phyloP scores from a whole-genome alignment of 2,888 invertebrate genomes.

The Lasiommata megera region DNA sequence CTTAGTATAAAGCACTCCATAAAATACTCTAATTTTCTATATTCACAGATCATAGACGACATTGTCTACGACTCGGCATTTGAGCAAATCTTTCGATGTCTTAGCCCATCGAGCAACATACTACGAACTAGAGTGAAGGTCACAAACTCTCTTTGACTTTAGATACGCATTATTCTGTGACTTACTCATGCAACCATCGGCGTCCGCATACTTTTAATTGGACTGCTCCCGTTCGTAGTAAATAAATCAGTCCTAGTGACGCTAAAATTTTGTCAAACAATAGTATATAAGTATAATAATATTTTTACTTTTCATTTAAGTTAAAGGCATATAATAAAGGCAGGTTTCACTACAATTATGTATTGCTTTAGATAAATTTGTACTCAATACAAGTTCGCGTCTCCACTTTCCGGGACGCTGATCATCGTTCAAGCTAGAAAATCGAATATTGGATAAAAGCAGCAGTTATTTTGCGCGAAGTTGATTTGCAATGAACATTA shows the following conservation, averaged over 20 bases:
- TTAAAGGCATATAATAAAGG: constrained; percentile 7
- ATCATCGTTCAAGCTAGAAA: background rate
- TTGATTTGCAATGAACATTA: too few species aligned
- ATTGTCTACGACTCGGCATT: background rate
- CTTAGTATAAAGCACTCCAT: background rate
- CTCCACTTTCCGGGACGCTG: background rate
- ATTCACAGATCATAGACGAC: background rate
- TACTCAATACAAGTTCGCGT: constrained; percentile 1
- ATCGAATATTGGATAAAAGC: too few species aligned
- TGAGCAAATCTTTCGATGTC: background rate
- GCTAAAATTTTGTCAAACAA: background rate
- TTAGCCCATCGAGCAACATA: background rate
- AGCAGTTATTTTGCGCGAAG: too few species aligned
- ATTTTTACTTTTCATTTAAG: background rate
- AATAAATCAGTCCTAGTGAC: background rate
- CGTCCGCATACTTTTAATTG: too few species aligned
- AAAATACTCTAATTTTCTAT: background rate
- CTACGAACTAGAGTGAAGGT: too few species aligned
- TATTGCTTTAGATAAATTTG: constrained; percentile 15
- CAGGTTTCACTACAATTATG: background rate
- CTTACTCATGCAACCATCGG: too few species aligned
- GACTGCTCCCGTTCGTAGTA: too few species aligned
- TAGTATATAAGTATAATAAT: background rate
- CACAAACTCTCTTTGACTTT: too few species aligned
- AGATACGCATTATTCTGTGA: too few species aligned